Base-by-base conservation (phyloP, 2,113 vertebrate genomes). In the Pygoscelis antarcticus region DNA sequence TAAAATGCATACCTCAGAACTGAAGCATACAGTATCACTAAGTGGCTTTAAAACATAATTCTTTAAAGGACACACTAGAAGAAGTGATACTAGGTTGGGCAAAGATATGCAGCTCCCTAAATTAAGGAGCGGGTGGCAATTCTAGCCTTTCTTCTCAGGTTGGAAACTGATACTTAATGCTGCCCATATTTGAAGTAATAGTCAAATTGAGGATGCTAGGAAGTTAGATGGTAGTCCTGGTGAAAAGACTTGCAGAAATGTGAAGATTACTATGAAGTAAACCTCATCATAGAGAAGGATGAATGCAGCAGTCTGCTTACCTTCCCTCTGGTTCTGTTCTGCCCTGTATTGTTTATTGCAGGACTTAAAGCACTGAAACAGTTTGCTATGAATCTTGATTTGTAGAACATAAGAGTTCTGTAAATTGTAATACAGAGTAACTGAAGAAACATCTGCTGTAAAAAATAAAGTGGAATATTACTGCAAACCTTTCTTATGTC, bases 341-440 rank as follows among this genome's bases (percentile, higher is more conserved):
- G 86, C 82, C 86, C 82, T 26, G 7, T 71, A 57, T 84, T 90
- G 40, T 90, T 96, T 95, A 95, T 89, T 74, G 76, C 44, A 84
- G 20, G 52, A 94, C 72, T 91, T 90, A 90, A 81, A 87, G 85
- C 44, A 61, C 69, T 84, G 68, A 72, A 94, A 93, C 27, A 79
- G 38, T 88, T 91, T 79, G 79, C 93, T 72, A 91, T 96, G 90
- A 93, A 95, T 96, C 96, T 95, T 96, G 83, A 87, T 93, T 97
- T 97, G 72, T 61, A 87, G 90, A 93, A 91, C 71, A 76, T 84
- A 62, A 91, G 78, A 96, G 57, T 93, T 93, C 90, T 94, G 90
- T 87, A 94, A 90, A 92, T 65, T 83, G 85, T 79, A 95, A 93
- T 82, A 91, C 34, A 91, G 68, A 89, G 46, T 77, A 96, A 96